Conservation (phyloP, 2,113 vertebrate genomes). For the Dipodomys ordii region DNA sequence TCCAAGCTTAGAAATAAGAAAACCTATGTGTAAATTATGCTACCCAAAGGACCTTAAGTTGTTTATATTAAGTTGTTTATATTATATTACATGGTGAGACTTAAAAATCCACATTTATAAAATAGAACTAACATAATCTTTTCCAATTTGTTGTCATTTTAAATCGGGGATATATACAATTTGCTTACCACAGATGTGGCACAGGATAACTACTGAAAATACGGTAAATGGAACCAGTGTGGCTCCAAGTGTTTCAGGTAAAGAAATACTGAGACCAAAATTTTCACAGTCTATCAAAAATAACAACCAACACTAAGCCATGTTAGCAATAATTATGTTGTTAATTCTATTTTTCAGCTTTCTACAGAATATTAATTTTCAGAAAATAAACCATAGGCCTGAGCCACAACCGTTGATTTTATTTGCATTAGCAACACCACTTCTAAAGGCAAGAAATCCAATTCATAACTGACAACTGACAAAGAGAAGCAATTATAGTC, state of each 20-base stretch:
- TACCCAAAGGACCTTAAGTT: neutral
- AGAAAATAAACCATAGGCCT: slow-evolving; percentile 3
- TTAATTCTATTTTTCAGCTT: neutral
- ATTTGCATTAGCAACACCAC: neutral
- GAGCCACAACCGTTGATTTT: neutral
- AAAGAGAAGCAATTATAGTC: slow-evolving; percentile 5
- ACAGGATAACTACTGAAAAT: neutral
- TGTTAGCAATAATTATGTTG: neutral
- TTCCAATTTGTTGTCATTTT: neutral
- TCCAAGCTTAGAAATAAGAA: neutral
- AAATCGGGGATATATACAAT: neutral
- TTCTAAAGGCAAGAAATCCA: neutral
- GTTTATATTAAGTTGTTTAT: neutral
- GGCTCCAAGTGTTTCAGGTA: neutral
- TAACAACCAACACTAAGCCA: neutral
- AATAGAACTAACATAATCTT: neutral
- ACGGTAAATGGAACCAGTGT: neutral
- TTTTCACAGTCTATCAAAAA: neutral
- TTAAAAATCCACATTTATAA: neutral
- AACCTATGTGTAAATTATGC: neutral
- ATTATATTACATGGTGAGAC: neutral
- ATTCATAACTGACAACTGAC: slow-evolving; percentile 21
- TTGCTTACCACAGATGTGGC: neutral
- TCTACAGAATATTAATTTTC: neutral
- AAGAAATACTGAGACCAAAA: neutral